These are phyloP conservation scores for Gibbula magus DNA, from an alignment of 2,888 invertebrate species.

Conservation along the genomic window DNA sequence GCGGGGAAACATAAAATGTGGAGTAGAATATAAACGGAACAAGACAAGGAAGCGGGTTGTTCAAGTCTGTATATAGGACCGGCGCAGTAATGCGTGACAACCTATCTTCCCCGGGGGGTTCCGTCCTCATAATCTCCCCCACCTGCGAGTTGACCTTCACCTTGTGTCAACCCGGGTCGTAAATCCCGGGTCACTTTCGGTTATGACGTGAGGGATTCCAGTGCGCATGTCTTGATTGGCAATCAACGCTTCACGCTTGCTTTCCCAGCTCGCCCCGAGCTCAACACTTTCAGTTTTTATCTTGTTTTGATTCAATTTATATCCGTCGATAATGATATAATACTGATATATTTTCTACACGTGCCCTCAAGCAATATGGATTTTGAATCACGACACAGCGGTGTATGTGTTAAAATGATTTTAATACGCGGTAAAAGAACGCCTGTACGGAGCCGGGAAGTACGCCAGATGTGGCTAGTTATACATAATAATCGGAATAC, in stretches of 20 bases:
- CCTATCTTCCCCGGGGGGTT: background rate
- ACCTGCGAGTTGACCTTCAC: background rate
- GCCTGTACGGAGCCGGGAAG: too few relatives aligned
- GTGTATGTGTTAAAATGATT: too few relatives aligned
- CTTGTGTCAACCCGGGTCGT: background rate
- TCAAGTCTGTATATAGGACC: background rate
- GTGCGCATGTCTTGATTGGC: background rate
- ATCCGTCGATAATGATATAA: background rate
- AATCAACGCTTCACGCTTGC: conserved; percentile 10
- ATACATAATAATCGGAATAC: too few relatives aligned
- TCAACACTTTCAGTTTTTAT: background rate
- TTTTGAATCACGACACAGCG: background rate
- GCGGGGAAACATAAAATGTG: conserved; percentile 16
- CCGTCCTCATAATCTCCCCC: background rate
- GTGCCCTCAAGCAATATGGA: background rate
- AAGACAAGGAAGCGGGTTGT: background rate
- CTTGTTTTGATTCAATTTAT: conserved; percentile 22
- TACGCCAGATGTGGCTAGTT: too few relatives aligned
- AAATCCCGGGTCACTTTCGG: conserved; percentile 3
- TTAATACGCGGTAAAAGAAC: too few relatives aligned
- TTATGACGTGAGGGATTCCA: background rate
- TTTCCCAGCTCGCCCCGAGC: background rate
- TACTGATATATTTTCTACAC: background rate
- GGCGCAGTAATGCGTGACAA: background rate
- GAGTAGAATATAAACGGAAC: conserved; percentile 1